Conservation (phyloP, 1,140 invertebrate genomes). For the Drosophila auraria region DNA sequence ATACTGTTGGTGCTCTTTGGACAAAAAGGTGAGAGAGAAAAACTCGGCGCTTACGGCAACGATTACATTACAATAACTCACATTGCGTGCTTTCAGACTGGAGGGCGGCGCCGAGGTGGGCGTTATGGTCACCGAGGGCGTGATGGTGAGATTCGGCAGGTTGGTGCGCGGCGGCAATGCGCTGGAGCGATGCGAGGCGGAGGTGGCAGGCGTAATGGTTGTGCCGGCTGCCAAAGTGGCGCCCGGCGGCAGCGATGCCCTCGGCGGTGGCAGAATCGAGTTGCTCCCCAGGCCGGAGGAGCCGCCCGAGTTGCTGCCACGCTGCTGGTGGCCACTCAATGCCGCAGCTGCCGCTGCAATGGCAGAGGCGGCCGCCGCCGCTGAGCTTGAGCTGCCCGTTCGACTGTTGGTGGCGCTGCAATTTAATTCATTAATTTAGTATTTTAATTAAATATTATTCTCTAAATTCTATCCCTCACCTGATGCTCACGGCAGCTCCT, state of each 20-base stretch:
- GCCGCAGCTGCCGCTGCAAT: conserved; percentile 64
- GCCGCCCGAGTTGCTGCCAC: conserved; percentile 32
- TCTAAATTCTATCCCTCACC: conserved; percentile 28
- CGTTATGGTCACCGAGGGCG: conserved; percentile 89
- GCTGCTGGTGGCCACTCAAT: conserved; percentile 49
- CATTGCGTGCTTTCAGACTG: conserved; percentile 86
- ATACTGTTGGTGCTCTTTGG: conserved; percentile 9
- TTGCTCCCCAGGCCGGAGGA: conserved; percentile 24
- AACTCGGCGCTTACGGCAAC: conserved; percentile 85
- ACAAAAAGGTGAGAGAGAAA: conserved; percentile 38
- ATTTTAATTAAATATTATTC: not conserved
- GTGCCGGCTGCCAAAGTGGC: conserved; percentile 87
- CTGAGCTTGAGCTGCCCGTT: conserved; percentile 54
- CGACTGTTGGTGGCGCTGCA: conserved; percentile 70
- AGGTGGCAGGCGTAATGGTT: conserved; percentile 73
- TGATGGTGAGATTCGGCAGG: conserved; percentile 87
- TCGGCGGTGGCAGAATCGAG: conserved; percentile 79
- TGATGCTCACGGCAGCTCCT: conserved; percentile 78
- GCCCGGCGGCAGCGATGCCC: conserved; percentile 86
- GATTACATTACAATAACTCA: conserved; percentile 85
- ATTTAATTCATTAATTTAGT: not conserved
- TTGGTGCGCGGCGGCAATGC: conserved; percentile 78
- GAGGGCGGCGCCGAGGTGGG: conserved; percentile 88
- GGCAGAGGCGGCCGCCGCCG: conserved; percentile 57
- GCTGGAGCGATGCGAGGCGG: conserved; percentile 69